Evolutionary conservation across 2,113 vertebrate genomes (phyloP), one percentile per base, ranked within the genome.

Genomic region (Pongo pygmaeus): DNA sequence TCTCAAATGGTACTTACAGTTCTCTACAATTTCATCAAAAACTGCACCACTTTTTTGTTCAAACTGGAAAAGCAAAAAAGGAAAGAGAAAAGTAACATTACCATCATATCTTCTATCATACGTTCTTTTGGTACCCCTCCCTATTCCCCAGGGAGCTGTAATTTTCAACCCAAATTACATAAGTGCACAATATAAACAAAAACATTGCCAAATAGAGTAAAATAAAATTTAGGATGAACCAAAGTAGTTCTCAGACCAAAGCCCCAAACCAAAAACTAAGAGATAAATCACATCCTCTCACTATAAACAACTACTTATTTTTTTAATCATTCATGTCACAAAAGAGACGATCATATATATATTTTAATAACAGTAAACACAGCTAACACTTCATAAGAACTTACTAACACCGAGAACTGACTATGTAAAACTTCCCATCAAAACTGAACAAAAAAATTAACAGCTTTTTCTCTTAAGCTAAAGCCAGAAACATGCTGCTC

Each of bases 1-100:
- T 97, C 94, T 96, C 90, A 98, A 98, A 97, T 79, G 89, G 87
- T 98, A 98, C 99, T 99, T 98, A 99, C 99, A 98, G 98, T 99
- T 98, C 96, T 99, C 98, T 98, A 98, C 97, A 98, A 99, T 98
- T 98, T 98, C 97, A 93, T 98, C 98, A 98, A 99, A 99, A 97
- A 98, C 98, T 35, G 98, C 98, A 98, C 98, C 98, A 98, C 98
- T 97, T 98, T 99, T 99, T 98, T 99, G 98, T 98, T 99, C 99
- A 98, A 99, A 98, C 99, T 99, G 98, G 94, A 98, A 98, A 98
- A 96, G 92, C 79, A 97, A 0, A 85, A 95, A 57, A 88, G 52
- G 52, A 97, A 96, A 92, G 61, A 0, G 30, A 95, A 97, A 96
- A 93, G 67, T 43, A 86, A 89, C 13, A 94, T 94, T 93, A 97